Evolutionary conservation across 2,888 invertebrate genomes (phyloP), one percentile per base, ranked within the genome.

Genomic region (Andrena hattorfiana): DNA sequence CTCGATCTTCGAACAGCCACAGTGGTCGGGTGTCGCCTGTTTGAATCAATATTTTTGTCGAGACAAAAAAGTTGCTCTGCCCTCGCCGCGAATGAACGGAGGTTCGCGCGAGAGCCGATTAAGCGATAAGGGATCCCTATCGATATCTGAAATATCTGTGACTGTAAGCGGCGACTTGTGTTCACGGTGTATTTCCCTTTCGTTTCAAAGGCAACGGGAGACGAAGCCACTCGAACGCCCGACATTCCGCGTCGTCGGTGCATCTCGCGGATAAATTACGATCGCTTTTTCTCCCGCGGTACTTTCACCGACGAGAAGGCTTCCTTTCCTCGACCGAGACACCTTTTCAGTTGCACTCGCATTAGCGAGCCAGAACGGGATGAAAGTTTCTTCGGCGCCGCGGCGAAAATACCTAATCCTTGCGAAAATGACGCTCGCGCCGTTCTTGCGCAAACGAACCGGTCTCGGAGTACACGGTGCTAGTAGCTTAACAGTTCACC

Each of bases 241-340:
- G 51, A 54, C 42, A 49, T 68, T 60, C 70, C 77, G 35, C 59
- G 32, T 48, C 54, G 20, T 51, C 56, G 60, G 16, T 73, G 59
- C 60, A 69, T 69, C 69, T 59, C 54, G 59, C 28, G 69, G 32
- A 72, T 71, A 72, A 81, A 67, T 82, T 67, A 70, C 75, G 67
- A 62, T 75, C 81, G 60, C 66, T 71, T 82, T 82, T 82, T 81
- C 75, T 54, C 28, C 56, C 20, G 13, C 3, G 8, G 3, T 13
- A 82, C 81, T 82, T 82, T 82, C 81, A 82, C 81, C 81, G 32
- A 2, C 79, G 63, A n/a, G 48, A 1, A 26, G 64, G 8, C 51
- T 30, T 28, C 67, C 30, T 67, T 30, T 67, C 49, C 28, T 20
- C 28, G 28, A 68, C 60, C 32, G 26, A 16, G 42, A 26, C 16